Evolutionary conservation across 2,888 invertebrate genomes (phyloP), one percentile per base, ranked within the genome.

Genomic region (Diarsia brunnea): DNA sequence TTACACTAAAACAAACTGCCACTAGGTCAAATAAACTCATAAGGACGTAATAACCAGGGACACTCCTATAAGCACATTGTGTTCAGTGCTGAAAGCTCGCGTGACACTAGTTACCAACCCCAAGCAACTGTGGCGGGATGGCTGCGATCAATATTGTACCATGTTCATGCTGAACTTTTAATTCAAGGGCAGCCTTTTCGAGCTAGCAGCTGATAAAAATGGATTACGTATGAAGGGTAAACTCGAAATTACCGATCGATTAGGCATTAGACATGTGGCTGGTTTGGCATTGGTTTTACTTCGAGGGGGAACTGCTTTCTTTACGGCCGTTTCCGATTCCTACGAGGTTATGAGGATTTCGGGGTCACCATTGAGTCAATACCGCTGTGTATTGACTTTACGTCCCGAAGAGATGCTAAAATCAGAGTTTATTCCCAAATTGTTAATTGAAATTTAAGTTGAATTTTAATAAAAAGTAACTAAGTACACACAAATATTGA

Each of bases 71-170:
- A 91, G 90, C 90, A 90, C 89, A 87, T 89, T 80, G 89, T 86
- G 84, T 86, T 86, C 86, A 88, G 89, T 84, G 91, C 91, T 90
- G 90, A 90, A 88, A 89, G 90, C 81, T 95, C 91, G 95, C 95
- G 95, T 95, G 95, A 91, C 94, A 88, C 88, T 88, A 81, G 88
- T 89, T 87, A 91, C 89, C 90, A 88, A 83, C 77, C 82, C 84
- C 51, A 72, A 78, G 80, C 74, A 74, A 85, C 85, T 76, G 79
- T 79, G 70, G 82, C 60, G 79, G 90, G 90, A 91, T 92, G 88
- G 90, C 87, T 82, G 85, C 90, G 93, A 93, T 93, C 93, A 91
- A 93, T 93, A 94, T 85, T 85, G 84, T 88, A 89, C 88, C 89
- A 87, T 84, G 88, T 84, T 88, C 83, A 86, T 79, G 76, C 85